phyloP scores from a whole-genome alignment of 2,888 invertebrate species.

The Calliscelio sp. region DNA sequence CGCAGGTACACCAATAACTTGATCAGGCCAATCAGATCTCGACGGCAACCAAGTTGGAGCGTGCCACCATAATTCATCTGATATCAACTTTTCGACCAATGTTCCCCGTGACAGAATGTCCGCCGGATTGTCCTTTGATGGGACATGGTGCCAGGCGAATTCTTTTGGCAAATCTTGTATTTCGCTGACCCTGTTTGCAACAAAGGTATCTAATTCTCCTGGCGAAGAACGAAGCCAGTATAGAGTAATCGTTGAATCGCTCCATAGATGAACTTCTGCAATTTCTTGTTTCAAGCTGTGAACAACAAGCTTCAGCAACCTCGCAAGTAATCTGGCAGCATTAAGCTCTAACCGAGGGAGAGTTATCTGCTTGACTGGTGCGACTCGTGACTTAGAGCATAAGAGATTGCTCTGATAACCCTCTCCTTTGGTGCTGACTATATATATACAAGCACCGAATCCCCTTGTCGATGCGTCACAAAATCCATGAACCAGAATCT shows the following conservation, averaged over 20 bases:
- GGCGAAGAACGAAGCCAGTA: not conserved
- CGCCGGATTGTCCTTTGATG: conserved; percentile 13
- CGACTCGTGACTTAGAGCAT: conserved; percentile 8
- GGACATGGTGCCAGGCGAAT: not conserved
- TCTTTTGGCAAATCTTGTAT: conserved; percentile 8
- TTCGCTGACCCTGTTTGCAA: conserved; percentile 15
- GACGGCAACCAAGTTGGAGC: not conserved
- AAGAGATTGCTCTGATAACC: not conserved
- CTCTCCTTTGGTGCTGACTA: not conserved
- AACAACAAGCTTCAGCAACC: not conserved
- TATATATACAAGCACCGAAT: conserved; percentile 14
- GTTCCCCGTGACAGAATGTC: not conserved
- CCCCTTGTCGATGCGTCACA: conserved; percentile 10
- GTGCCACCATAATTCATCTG: conserved; percentile 5
- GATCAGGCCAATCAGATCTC: not conserved
- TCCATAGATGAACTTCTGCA: not conserved
- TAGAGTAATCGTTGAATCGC: not conserved
- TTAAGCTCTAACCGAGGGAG: conserved; percentile 8
- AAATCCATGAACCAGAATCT: conserved; percentile 2
- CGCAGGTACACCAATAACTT: not conserved
- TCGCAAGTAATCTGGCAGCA: conserved; percentile 3
- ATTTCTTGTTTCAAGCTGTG: not conserved
- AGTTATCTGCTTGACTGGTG: not conserved
- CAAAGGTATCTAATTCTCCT: not conserved
- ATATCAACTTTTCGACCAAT: not conserved